Base-by-base conservation (phyloP, 1,140 invertebrate species). In the Caenorhabditis elegans region DNA sequence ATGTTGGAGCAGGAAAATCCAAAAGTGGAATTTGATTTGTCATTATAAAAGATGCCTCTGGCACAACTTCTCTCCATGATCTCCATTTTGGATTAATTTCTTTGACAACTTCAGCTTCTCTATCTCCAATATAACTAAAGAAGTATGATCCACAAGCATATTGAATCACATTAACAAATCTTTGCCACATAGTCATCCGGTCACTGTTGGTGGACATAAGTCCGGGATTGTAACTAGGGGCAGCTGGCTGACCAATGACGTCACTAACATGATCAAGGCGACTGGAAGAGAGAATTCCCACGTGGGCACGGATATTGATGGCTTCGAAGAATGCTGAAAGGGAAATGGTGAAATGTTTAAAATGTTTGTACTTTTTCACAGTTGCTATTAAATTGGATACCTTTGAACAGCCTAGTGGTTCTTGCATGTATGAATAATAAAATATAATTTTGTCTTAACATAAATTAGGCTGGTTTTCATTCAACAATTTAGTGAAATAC, bases 1-100 rank as follows among this genome's bases (percentile, higher is more conserved):
- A 55, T 13, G 65, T 80, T 19, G 85, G 85, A 28, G 80, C 43
- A 11, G 85, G 83, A 53, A 86, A 85, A 39, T 86, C 85, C 24
- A 86, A 36, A 3, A 86, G 76, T 31, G 80, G 79, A 60, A 86
- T 85, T 15, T 76, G 39, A 70, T 85, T 85, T 6, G 81, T 80
- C 4, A 85, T 28, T 3, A 85, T 46, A 65, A 83, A 70, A 2
- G 60, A 70, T 4, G 60, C 60, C 43, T 70, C 60, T 39, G 60
- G 60, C 2, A 70, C 60, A 13, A 34, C 43, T 70, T 70, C 60
- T 24, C 60, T 70, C 60, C 60, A 70, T 2, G 60, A 39, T 70
- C 60, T 70, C 60, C 60, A 70, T 6, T 31, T 39, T 11, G 31
- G 2, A 39, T 70, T 70, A 26, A 70, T 70, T 22, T 70, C 60